Evolutionary conservation across 2,888 invertebrate species (phyloP), one percentile per base, ranked within the genome.

Genomic region (Spicauda simplicius): DNA sequence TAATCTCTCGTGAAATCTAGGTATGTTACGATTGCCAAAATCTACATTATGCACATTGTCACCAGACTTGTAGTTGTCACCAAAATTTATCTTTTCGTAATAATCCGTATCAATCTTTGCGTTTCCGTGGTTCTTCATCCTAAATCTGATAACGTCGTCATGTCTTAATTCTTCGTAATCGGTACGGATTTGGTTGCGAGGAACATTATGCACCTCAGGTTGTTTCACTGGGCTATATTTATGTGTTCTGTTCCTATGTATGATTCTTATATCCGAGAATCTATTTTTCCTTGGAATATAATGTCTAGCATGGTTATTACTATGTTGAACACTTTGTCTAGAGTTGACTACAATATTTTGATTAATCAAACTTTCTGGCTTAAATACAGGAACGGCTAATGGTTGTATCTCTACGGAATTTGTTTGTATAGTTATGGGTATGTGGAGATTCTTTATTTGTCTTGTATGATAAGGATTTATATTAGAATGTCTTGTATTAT

Each of bases 361-460:
- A 70, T 84, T 84, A 6, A 89, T 75, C 11, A 82, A 50, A 64
- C 73, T 76, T 8, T 78, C 45, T 2, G 84, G 81, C 19, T 84
- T 82, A 7, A 79, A 69, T 48, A 89, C 70, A 16, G 82, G 80
- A 58, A 92, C 76, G 10, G 80, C 80, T 25, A 92, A 69, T 1
- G 90, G 90, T 19, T 84, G 80, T 65, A 92, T 83, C 73, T 87
- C 86, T 10, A 79, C 73, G 1, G 81, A 81, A 73, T 92, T 88
- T 0, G 91, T 91, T 73, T 92, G 92, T 70, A 91, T 77, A 41
- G 84, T 87, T 41, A 84, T 77, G 0, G 88, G 76, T 12, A 53
- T 48, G 20, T 52, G 64, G 8, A n/a, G 41, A 30, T 45, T 57
- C 0, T 52, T 57, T 12, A 19, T 48, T 11, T n/a, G 41, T 10